phyloP scores from a whole-genome alignment of 1,140 invertebrate genomes.

The Brachionus sp. region DNA sequence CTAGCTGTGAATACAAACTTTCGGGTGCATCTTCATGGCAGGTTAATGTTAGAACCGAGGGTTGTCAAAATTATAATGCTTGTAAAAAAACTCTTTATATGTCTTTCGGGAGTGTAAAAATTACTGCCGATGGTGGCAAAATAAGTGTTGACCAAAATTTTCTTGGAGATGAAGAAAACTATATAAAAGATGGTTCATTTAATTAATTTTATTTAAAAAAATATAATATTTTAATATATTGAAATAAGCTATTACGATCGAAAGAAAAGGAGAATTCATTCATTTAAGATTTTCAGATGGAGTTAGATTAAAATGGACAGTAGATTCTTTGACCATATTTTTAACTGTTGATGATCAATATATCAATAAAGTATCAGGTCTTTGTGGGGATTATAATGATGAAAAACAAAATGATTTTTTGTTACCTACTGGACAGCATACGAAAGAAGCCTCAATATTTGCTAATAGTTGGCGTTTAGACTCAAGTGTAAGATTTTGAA shows the following conservation, averaged over 20 bases:
- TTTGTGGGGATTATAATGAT: slow-evolving; percentile 75
- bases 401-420: slow-evolving; percentile 62
- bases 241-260: slow-evolving; percentile 66
- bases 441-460: slow-evolving; percentile 62
- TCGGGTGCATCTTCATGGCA: slow-evolving; percentile 30
- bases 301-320: slow-evolving; percentile 72
- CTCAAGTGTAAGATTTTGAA: slow-evolving; percentile 9
- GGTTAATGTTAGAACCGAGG: neutral
- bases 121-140: neutral
- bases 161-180: slow-evolving; percentile 40
- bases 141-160: neutral
- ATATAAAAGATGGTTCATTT: slow-evolving; percentile 38
- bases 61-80: slow-evolving; percentile 19
- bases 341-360: slow-evolving; percentile 66
- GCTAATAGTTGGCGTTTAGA: slow-evolving; percentile 65
- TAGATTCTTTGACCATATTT: slow-evolving; percentile 60
- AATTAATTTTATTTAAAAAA: slow-evolving; percentile 60
- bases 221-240: too few relatives aligned
- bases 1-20: slow-evolving; percentile 47
- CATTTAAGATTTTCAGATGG: slow-evolving; percentile 68
- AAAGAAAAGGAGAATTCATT: slow-evolving; percentile 68
- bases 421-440: slow-evolving; percentile 62
- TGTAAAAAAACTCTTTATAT: slow-evolving; percentile 40
- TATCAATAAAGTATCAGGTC: slow-evolving; percentile 75
- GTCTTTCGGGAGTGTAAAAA: neutral